Conservation (phyloP, 2,113 vertebrate genomes). For the Alectura lathami region DNA sequence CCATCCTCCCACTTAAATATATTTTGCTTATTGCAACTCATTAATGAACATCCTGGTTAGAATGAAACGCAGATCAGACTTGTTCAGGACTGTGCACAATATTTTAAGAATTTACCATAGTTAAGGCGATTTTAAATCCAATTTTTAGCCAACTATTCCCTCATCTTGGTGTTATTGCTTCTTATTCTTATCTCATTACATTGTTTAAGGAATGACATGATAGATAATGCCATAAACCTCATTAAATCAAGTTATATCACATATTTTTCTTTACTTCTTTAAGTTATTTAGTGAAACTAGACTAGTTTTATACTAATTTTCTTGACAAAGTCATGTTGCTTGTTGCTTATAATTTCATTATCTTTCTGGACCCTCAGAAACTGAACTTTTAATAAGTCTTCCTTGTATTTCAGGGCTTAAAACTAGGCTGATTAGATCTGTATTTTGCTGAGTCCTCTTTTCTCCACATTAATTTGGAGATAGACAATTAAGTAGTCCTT, state of each 20-base stretch:
- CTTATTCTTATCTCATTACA: background rate
- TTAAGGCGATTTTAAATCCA: background rate
- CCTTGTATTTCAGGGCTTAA: background rate
- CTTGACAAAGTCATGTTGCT: background rate
- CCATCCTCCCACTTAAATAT: background rate
- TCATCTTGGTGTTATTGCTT: background rate
- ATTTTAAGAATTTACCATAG: background rate
- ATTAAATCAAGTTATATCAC: background rate
- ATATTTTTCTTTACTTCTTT: background rate
- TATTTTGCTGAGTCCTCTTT: background rate
- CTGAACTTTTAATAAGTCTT: background rate
- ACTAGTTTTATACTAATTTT: constrained; percentile 7
- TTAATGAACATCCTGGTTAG: background rate
- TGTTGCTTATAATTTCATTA: background rate
- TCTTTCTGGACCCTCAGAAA: background rate
- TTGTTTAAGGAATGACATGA: background rate
- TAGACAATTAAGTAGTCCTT: background rate
- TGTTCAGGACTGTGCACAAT: background rate
- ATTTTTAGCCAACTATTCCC: background rate
- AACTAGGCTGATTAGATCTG: background rate
- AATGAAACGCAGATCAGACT: background rate
- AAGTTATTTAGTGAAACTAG: background rate
- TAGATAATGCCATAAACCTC: background rate
- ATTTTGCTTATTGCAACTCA: background rate
- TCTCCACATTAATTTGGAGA: background rate